Evolutionary conservation across 2,113 vertebrate genomes (phyloP), one percentile per base, ranked within the genome.

Genomic region (Heterocephalus glaber): DNA sequence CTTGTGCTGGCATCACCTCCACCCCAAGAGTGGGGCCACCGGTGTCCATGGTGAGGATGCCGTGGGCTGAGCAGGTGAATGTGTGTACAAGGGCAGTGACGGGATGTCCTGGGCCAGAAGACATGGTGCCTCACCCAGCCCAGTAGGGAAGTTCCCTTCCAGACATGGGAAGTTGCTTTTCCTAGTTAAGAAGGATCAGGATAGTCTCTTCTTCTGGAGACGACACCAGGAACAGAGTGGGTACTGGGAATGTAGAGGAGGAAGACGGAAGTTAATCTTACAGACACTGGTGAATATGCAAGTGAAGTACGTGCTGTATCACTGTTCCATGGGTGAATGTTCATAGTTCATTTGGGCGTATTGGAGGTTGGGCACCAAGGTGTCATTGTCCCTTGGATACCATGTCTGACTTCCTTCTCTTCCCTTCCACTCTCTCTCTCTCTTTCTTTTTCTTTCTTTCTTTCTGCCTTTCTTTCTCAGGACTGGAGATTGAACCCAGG

Each of bases 301-400:
- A 3, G 72, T 4, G 56, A 84, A 6, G 28, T 61, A 33, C 0
- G 7, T 0, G 4, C 14, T 3, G 1, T 0, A 12, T 20, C n/a
- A 7, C 54, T 63, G 16, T 28, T n/a, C 82, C 72, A 58, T 19
- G 19, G 90, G 38, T 0, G 54, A 86, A 4, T 5, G 10, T 17
- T 74, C 44, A 30, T 49, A 28, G 11, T 9, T 8, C 0, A 9
- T 41, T 70, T 84, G 30, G 49, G 33, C 33, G 17, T n/a, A 47
- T 24, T 56, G 17, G 63, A 94, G 17, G 26, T 7, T 54, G 41
- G 30, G 30, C 79, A 52, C 35, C 49, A 74, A 54, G 26, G 19
- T 30, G 65, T 52, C 41, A 56, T 47, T n/a, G 54, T 56, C 20
- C 49, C 20, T 83, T 14, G 2, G 33, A 10, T n/a, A 4, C 84